Conservation (phyloP, 2,888 invertebrate species). For the Cremastinae sp. region DNA sequence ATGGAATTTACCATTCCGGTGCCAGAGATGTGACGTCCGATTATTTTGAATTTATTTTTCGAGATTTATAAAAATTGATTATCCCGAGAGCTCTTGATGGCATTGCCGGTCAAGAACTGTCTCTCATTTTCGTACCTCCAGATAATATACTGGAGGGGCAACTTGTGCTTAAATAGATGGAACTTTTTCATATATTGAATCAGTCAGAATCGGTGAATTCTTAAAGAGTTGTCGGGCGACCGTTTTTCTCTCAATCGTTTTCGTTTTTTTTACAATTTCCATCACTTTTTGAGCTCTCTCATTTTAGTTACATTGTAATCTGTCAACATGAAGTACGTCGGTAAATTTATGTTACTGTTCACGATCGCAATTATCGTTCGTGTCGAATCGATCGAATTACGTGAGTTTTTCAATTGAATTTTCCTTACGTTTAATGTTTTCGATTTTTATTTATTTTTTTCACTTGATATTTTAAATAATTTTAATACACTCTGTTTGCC, state of each 20-base stretch:
- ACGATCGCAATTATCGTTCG: slow-evolving; percentile 10
- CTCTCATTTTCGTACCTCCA: slow-evolving; percentile 13
- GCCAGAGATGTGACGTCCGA: too few relatives aligned
- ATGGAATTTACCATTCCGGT: too few relatives aligned
- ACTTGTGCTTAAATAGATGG: slow-evolving; percentile 72
- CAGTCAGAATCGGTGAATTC: slow-evolving; percentile 65
- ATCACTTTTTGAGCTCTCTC: background rate
- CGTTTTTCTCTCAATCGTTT: background rate
- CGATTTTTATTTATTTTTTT: too few relatives aligned
- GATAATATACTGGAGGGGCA: slow-evolving; percentile 65
- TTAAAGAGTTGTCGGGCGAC: too few relatives aligned
- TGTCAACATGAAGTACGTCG: slow-evolving; percentile 22
- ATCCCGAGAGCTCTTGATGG: slow-evolving; percentile 4
- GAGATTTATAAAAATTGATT: slow-evolving; percentile 18
- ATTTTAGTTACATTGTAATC: background rate
- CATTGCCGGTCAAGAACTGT: slow-evolving; percentile 16
- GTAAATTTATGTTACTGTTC: slow-evolving; percentile 47
- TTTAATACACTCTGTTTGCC: too few relatives aligned
- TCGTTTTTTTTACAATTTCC: background rate
- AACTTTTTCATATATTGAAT: slow-evolving; percentile 68
- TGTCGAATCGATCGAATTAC: slow-evolving; percentile 36
- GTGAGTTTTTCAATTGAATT: slow-evolving; percentile 44
- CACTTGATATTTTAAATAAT: too few relatives aligned
- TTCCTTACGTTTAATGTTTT: too few relatives aligned
- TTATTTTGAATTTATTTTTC: slow-evolving; percentile 8